Evolutionary conservation across 2,113 vertebrate species (phyloP), one percentile per base, ranked within the genome.

Genomic region (Carassius carassius): DNA sequence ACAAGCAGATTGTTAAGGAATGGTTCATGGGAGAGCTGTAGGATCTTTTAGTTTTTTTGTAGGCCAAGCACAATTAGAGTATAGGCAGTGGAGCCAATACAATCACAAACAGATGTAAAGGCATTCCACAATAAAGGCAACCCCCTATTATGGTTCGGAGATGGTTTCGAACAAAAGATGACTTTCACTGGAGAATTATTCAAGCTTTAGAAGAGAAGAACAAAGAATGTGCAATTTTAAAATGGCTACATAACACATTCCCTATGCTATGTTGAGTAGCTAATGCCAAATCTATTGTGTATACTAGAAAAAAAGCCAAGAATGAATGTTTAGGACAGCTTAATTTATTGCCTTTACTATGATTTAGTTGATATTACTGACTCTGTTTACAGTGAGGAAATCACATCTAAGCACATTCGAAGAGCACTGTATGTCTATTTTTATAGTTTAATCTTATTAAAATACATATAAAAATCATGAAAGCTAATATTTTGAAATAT

Each of bases 11-110:
- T 0, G 90, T 98, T 25, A 65, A 92, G 10, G 0, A 21, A 0
- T 99, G 98, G 98, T 98, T 99, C 63, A 0, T 10, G 23, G 49
- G 8, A 0, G 86, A 92, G 85, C 13, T 74, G n/a, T 9, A n/a
- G 25, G 17, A 16, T 21, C n/a, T 17, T 13, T 44, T 35, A 37
- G 62, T 73, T 65, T 73, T 65, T 25, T 41, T 16, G 21, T 65
- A 79, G 6, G 10, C 84, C 51, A 10, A 60, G 74, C 62, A 78
- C 6, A 74, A 51, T 83, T 51, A 1, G 19, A 5, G 67, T 37
- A 76, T 47, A 47, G 10, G 2, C 70, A 82, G 47, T 35, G 25
- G 37, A 85, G 73, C 41, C 32, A 56, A 35, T 51, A 23, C 37
- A 87, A 84, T 81, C 58, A 73, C 72, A 87, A 86, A 74, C 87